phyloP scores from a whole-genome alignment of 2,888 invertebrate genomes.

The Schizotus pectinicornis region DNA sequence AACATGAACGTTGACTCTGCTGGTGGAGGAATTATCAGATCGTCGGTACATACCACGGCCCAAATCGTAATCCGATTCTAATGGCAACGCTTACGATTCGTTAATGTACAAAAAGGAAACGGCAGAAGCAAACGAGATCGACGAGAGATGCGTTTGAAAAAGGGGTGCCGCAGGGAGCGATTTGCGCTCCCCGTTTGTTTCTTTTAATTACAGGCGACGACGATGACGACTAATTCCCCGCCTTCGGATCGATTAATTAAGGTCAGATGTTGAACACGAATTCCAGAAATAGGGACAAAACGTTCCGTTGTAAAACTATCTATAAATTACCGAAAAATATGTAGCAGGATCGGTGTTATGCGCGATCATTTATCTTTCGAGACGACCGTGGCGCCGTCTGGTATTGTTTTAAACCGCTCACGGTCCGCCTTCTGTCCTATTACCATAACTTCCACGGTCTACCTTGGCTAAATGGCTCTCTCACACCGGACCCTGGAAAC shows the following conservation, averaged over 20 bases:
- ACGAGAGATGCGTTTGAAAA: too few relatives aligned
- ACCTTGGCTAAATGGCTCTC: conserved; percentile 10
- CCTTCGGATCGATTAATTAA: conserved; percentile 16
- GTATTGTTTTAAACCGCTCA: conserved; percentile 30
- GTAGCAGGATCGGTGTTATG: conserved; percentile 39
- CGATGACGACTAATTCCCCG: background rate
- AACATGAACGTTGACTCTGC: conserved; percentile 12
- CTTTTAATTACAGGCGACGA: background rate
- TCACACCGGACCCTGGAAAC: background rate
- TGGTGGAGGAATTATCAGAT: conserved; percentile 15
- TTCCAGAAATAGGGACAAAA: conserved; percentile 43
- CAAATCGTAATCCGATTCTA: conserved; percentile 15
- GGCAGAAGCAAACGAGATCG: too few relatives aligned
- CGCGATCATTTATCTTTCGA: conserved; percentile 46
- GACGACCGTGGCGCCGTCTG: conserved; percentile 38
- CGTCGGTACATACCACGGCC: too few relatives aligned
- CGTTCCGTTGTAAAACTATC: conserved; percentile 39
- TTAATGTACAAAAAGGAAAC: too few relatives aligned
- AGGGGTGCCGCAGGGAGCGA: too few relatives aligned
- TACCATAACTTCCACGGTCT: conserved; percentile 28
- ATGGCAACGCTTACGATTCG: too few relatives aligned
- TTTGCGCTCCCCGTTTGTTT: background rate
- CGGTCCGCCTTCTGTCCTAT: conserved; percentile 31
- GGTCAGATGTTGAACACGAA: conserved; percentile 33
- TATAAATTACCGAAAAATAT: conserved; percentile 45